phyloP scores from a whole-genome alignment of 2,113 vertebrate genomes.

The Heloderma charlesbogerti region DNA sequence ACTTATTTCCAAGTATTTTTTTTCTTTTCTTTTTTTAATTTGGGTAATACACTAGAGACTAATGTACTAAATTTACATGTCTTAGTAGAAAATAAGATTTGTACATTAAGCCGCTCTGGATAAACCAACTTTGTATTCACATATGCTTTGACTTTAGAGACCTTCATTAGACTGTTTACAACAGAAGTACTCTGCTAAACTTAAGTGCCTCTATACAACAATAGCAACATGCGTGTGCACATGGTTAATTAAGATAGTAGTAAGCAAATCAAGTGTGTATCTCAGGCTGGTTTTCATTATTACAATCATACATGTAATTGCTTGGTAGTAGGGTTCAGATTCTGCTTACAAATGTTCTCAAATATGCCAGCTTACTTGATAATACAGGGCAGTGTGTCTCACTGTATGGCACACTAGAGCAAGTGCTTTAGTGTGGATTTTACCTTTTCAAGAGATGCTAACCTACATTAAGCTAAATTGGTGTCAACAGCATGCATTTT shows the following conservation, averaged over 20 bases:
- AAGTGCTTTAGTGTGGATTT: slow-evolving; percentile 21
- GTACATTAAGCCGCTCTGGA: slow-evolving; percentile 19
- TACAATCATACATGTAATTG: slow-evolving; percentile 42
- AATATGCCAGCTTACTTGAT: slow-evolving; percentile 34
- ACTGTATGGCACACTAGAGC: slow-evolving; percentile 8
- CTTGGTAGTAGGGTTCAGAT: slow-evolving; percentile 19
- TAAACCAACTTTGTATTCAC: slow-evolving; percentile 31
- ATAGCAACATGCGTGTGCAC: slow-evolving; percentile 31
- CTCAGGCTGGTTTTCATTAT: slow-evolving; percentile 9
- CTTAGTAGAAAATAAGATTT: slow-evolving; percentile 24
- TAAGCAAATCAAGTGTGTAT: slow-evolving; percentile 19
- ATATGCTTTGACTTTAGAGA: slow-evolving; percentile 36
- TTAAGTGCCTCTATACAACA: slow-evolving; percentile 39
- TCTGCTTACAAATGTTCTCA: slow-evolving; percentile 20
- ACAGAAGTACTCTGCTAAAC: slow-evolving; percentile 37
- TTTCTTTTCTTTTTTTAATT: slow-evolving; percentile 41
- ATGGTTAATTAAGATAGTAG: slow-evolving; percentile 40
- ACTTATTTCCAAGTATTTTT: slow-evolving; percentile 44
- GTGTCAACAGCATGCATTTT: slow-evolving; percentile 1
- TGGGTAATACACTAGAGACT: slow-evolving; percentile 1
- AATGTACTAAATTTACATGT: slow-evolving; percentile 22
- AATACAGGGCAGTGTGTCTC: slow-evolving; percentile 15
- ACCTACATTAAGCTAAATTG: background rate
- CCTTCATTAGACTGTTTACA: slow-evolving; percentile 43
- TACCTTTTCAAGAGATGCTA: background rate